Evolutionary conservation across 2,797 vertebrate species (phyloP).

Genomic region (Cheirogaleus major): DNA sequence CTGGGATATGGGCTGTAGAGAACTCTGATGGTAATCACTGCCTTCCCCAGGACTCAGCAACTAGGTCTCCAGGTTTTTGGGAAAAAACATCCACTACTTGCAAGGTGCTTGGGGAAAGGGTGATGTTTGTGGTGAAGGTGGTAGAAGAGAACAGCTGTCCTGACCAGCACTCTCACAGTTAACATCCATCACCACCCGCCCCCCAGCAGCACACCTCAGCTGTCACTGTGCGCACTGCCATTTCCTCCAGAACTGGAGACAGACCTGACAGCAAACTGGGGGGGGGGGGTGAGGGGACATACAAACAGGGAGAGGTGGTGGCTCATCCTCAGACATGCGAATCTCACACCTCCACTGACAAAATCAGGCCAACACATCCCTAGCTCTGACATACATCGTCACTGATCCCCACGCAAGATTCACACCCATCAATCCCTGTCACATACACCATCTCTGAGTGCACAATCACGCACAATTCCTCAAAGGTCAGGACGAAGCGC

Average conservation of each 20-base stretch:
- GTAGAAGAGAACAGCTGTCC: not conserved
- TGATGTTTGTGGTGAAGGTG: not conserved
- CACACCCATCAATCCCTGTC: slow-evolving; percentile 23
- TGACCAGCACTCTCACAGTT: slow-evolving; percentile 62
- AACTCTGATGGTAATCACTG: not conserved
- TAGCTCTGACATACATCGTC: not conserved
- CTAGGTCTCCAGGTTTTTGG: not conserved
- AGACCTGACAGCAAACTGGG: slow-evolving; percentile 59
- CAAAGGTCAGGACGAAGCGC: not conserved
- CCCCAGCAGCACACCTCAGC: slow-evolving; percentile 52
- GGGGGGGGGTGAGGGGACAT: not conserved
- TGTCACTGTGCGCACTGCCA: slow-evolving; percentile 58
- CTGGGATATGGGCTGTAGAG: not conserved
- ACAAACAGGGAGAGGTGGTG: not conserved
- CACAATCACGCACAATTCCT: not conserved
- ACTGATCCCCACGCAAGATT: not conserved
- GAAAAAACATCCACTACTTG: not conserved
- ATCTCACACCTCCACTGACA: slow-evolving; percentile 25
- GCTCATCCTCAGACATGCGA: slow-evolving; percentile 9
- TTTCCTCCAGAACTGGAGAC: slow-evolving; percentile 65
- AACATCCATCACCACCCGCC: not conserved
- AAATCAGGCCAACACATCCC: slow-evolving; percentile 42
- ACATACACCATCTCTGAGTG: not conserved
- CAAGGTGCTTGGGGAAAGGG: not conserved
- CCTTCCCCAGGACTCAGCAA: not conserved